Evolutionary conservation across 2,797 vertebrate genomes (phyloP), one percentile per base, ranked within the genome.

Genomic region (Mycteria americana): DNA sequence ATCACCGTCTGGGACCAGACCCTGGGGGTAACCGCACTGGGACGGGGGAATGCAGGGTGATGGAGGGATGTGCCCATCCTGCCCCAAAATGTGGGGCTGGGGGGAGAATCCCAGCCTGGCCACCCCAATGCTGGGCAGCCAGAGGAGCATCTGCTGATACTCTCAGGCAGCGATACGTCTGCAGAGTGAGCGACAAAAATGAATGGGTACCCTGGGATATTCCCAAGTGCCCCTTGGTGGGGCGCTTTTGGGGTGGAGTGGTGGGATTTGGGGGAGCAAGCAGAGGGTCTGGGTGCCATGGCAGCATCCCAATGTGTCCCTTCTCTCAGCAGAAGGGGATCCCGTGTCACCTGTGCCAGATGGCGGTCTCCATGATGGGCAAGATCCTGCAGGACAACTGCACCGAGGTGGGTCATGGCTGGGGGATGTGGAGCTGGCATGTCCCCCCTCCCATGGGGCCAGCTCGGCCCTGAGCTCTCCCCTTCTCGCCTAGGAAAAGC

Each of bases 291-390:
- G 2, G 12, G 63, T 75, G 78, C 54, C 0, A 0, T 12, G 35
- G 21, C 46, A 89, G 28, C 48, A n/a, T 30, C 56, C 56, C 0
- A 0, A 70, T 0, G 0, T 0, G 2, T 75, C 25, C 43, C 9
- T 8, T 76, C 33, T 60, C 41, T 72, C 74, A 18, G 84, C 95
- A 97, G 93, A 97, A 97, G 64, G 94, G 95, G 13, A 97, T 99
- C 92, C 98, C 98, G 7, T 99, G 99, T 85, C 98, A 99, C 63
- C 46, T 99, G 53, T 99, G 99, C 94, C 99, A 99, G 97, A 96
- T 99, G 39, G 97, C 98, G 3, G 64, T 99, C 70, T 96, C 96
- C 0, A 97, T 98, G 59, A 97, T 99, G 70, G 98, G 96, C 16
- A 98, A 99, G 94, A 74, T 99, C 85, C 81, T 99, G 85, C 99